Evolutionary conservation across 2,113 vertebrate species (phyloP).

Genomic region (Archilochus colubris): DNA sequence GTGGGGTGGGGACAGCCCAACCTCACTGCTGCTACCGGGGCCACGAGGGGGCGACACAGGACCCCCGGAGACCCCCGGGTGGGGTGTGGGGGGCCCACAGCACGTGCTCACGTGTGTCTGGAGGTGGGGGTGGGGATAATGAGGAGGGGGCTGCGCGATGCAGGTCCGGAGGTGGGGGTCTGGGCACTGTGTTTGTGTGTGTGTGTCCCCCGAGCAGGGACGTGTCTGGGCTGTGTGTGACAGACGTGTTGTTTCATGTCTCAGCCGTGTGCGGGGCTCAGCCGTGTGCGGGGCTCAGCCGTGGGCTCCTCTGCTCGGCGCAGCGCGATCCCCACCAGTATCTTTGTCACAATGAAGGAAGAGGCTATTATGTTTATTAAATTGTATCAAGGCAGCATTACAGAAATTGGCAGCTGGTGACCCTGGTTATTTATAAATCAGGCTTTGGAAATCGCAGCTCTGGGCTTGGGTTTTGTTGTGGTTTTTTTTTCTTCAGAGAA

Average conservation of each 20-base stretch:
- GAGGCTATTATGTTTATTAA: slow-evolving; percentile 58
- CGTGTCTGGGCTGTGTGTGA: no score
- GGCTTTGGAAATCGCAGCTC: slow-evolving; percentile 36
- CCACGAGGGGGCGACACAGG: neutral
- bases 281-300: neutral
- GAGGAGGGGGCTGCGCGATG: no score
- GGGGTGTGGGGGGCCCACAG: no score
- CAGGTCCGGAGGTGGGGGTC: no score
- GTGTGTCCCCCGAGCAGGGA: no score
- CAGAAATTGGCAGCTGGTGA: slow-evolving; percentile 59
- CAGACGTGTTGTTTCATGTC: neutral
- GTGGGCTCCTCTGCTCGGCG: neutral
- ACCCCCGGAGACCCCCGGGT: neutral
- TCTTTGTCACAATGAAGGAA: slow-evolving; percentile 45
- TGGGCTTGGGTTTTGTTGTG: neutral
- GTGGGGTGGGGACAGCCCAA: neutral
- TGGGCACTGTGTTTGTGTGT: no score
- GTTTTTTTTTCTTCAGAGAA: neutral
- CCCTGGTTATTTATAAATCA: slow-evolving; percentile 64
- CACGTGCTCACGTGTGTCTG: no score
- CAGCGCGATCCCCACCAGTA: neutral
- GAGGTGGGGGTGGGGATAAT: no score
- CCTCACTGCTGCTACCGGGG: neutral
- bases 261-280: neutral
- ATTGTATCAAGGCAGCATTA: slow-evolving; percentile 21